Base-by-base conservation (phyloP, 2,797 vertebrate genomes). In the Micropoecilia bifurca region DNA sequence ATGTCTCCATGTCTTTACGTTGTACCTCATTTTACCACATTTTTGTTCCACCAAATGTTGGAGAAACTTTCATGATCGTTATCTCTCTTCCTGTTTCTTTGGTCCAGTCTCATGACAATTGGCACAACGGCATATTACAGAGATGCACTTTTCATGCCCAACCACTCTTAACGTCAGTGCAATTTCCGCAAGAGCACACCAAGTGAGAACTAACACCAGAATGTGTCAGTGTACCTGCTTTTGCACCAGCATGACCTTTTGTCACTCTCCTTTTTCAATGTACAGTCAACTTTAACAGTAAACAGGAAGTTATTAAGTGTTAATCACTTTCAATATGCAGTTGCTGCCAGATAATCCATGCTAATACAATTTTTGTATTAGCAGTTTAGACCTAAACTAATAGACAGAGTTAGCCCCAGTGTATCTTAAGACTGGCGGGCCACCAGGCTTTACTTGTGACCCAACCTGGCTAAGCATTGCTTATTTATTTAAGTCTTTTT, bases 201-300 rank as follows among this genome's bases (percentile, higher is more conserved):
- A 28, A 14, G 18, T 1, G 12, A 14, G n/a, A 73, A 77, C 72
- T 83, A 82, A 83, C 71, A 9, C 25, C 53, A 73, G 18, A 5
- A 36, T 39, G n/a, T 39, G 28, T 36, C 5, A 1, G 18, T 30
- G 61, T 25, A 43, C 47, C 4, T 2, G 61, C 6, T 28, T 71
- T 53, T 22, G 13, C 14, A 36, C 22, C 33, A 74, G 6, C 22
- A 2, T 1, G 1, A 6, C 20, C 20, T 48, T 46, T 46, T 46
- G 46, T 14, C 46, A 0, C 61, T 77, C 28, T 76, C 43, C 48
- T 74, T 39, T 74, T 36, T 16, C 30, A 20, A 22, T 33, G 28
- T 50, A 20, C 28, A 72, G 8, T 6, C 25, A 48, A 20, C 25
- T 30, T 16, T 46, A 16, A 30, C 45, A 30, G 14, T 72, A 22